Percentiles rank a stretch among this genome's conserved stretches.
These are phyloP conservation scores for Acleris sparsana DNA, from an alignment of 2,888 invertebrate species.

Conservation along the genomic window DNA sequence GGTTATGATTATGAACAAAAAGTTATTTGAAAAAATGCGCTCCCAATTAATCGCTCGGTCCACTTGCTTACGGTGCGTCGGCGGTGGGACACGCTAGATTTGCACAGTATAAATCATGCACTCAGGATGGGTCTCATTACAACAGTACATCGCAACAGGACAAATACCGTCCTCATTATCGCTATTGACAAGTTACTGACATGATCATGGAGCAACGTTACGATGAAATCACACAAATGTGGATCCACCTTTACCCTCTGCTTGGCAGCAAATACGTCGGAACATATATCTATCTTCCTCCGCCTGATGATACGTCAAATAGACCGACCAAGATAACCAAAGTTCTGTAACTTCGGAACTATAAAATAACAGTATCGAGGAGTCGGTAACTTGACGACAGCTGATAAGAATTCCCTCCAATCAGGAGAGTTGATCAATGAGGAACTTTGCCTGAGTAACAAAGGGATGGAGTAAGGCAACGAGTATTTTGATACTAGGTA, in stretches of 20 bases:
- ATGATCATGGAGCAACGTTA: too few relatives aligned
- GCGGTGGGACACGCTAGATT: too few relatives aligned
- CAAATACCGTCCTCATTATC: neutral
- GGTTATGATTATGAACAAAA: too few relatives aligned
- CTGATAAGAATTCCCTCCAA: conserved; percentile 30
- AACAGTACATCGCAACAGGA: too few relatives aligned
- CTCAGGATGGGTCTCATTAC: too few relatives aligned
- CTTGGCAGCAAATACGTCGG: neutral
- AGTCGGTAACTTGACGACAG: conserved; percentile 27
- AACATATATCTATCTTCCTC: neutral
- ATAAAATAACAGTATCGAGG: conserved; percentile 33
- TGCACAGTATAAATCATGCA: too few relatives aligned
- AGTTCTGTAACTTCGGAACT: conserved; percentile 18
- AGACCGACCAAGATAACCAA: conserved; percentile 23
- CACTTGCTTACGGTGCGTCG: too few relatives aligned
- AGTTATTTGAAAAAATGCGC: too few relatives aligned
- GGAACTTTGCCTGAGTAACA: conserved; percentile 25
- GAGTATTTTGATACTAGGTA: conserved; percentile 3
- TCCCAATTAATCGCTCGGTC: too few relatives aligned
- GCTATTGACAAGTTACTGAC: too few relatives aligned
- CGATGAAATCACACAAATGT: neutral
- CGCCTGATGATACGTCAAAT: neutral
- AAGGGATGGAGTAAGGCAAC: neutral
- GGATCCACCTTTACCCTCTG: too few relatives aligned
- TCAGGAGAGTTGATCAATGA: conserved; percentile 33